A percentile compares a stretch with the other conserved stretches of the same genome.
Evolutionary conservation across 2,797 vertebrate species (phyloP).

Genomic region (Aythya fuligula): DNA sequence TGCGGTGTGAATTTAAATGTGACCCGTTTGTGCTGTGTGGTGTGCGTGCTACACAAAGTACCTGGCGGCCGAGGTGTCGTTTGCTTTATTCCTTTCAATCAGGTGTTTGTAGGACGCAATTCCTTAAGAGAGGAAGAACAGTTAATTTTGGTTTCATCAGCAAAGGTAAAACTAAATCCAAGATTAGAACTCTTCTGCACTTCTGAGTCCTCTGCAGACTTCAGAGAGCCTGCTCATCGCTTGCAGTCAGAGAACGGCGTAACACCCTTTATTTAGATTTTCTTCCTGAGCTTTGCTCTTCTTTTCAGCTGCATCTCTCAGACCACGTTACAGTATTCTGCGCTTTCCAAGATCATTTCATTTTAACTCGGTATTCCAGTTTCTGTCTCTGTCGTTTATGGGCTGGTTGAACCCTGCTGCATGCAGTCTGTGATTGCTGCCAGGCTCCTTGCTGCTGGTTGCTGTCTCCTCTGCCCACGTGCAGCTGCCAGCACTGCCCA

Average conservation of each 20-base stretch:
- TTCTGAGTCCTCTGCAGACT: not conserved
- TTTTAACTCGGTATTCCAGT: not conserved
- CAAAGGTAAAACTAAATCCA: not conserved
- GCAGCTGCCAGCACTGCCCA: not conserved
- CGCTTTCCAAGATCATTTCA: not conserved
- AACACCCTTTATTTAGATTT: not conserved
- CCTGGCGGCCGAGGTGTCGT: not conserved
- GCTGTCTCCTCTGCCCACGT: not conserved
- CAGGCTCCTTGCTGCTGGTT: not conserved
- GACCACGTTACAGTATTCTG: not conserved
- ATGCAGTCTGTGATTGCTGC: not conserved
- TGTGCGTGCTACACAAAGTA: not conserved
- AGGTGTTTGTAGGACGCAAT: not conserved
- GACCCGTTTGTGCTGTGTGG: not conserved
- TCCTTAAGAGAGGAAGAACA: not conserved
- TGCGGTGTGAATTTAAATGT: not conserved
- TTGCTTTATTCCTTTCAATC: not conserved
- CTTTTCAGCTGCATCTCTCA: not conserved
- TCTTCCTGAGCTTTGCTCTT: not conserved
- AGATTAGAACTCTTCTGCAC: not conserved
- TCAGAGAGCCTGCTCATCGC: not conserved
- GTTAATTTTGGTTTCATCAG: not conserved
- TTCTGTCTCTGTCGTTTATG: too few species aligned
- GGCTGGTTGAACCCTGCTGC: not conserved
- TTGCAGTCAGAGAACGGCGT: not conserved